Conservation (phyloP, 2,888 invertebrate species). For the Theretra japonica region DNA sequence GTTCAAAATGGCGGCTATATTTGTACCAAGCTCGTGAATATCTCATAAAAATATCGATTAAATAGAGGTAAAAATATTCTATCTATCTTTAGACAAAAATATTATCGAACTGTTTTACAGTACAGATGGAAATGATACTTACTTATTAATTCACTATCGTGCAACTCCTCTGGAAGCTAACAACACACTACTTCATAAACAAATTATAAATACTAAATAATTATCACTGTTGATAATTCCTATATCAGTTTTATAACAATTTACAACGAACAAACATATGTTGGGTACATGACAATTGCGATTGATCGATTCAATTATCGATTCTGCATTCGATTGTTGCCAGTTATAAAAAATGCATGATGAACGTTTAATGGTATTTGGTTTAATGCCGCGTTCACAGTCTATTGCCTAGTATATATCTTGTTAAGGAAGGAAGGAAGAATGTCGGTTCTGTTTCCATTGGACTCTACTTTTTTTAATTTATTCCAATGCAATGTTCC, state of each 20-base stretch:
- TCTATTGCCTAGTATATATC: slow-evolving; percentile 53
- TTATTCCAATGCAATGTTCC: no score
- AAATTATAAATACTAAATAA: neutral
- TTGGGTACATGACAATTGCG: neutral
- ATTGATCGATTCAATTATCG: slow-evolving; percentile 4
- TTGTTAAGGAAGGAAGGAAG: slow-evolving; percentile 62
- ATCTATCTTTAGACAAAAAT: no score
- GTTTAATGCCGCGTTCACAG: slow-evolving; percentile 47
- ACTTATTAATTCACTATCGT: neutral
- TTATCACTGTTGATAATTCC: slow-evolving; percentile 18
- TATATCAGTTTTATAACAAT: slow-evolving; percentile 2
- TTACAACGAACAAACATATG: neutral
- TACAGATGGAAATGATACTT: neutral
- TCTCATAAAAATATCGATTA: no score
- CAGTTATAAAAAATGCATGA: slow-evolving; percentile 8
- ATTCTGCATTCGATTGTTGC: neutral
- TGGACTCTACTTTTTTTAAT: neutral
- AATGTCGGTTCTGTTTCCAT: slow-evolving; percentile 28
- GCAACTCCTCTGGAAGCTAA: neutral
- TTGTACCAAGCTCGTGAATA: no score
- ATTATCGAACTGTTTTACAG: no score
- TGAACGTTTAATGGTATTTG: slow-evolving; percentile 9
- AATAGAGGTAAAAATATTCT: no score
- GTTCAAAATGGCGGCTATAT: no score
- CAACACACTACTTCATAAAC: neutral